Base-by-base conservation (phyloP, 2,888 invertebrate genomes). In the Pseudococcus viburni region DNA sequence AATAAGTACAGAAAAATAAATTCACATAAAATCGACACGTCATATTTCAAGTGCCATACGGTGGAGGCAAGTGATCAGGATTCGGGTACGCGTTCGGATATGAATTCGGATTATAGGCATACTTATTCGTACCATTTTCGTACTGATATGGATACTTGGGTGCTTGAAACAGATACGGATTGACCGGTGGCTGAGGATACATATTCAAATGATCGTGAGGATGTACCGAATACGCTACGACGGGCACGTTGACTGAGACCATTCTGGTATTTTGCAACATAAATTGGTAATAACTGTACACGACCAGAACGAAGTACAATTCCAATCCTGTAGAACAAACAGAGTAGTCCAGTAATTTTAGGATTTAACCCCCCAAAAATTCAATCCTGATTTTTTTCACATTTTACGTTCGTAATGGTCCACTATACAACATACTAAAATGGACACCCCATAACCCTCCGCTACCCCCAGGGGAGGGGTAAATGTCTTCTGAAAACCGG, bases 141-240 rank as follows among this genome's bases (percentile, higher is more conserved):
- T 39, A 85, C 48, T 59, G 85, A 55, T 55, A 55, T 12, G 85
- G 85, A 33, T 39, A 39, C 26, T 85, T 85, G 39, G 85, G 85
- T 19, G 80, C 80, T 85, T 51, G 85, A 59, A 85, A 85, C n/a
- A 85, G n/a, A n/a, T 85, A 85, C 15, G 85, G 85, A 59, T 85
- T 85, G 5, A 55, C 22, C 12, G 85, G 85, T 17, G 85, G 85
- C n/a, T 85, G 85, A 19, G 85, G n/a, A 19, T 85, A 85, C 39
- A 85, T 85, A 64, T 39, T 55, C 15, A 59, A 12, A 15, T 19
- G 22, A 59, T 85, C 85, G n/a, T 85, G 26, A 9, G 55, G 64
- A 33, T 85, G 85, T 1, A 39, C n/a, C 12, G 55, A n/a, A n/a
- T 85, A 85, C 5, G 39, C 5, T 2, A 59, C 59, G 1, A 85